phyloP scores from a whole-genome alignment of 2,888 invertebrate genomes.

The Coenonympha glycerion region DNA sequence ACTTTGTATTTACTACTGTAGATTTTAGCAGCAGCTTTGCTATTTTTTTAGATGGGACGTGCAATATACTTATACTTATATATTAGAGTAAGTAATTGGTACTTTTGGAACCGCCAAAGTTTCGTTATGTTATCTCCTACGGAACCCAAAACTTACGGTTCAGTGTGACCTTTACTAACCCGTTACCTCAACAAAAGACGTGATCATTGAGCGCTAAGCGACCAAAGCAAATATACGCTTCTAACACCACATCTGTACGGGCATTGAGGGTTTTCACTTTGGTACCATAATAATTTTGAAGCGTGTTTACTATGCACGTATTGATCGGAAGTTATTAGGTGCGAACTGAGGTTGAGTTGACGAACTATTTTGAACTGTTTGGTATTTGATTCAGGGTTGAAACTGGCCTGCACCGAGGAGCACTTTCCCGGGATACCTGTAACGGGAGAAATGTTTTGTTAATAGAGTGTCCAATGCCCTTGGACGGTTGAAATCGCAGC shows the following conservation, averaged over 20 bases:
- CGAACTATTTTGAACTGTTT: constrained; percentile 9
- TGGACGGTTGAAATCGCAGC: constrained; percentile 1
- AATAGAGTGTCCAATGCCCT: constrained; percentile 14
- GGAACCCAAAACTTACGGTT: constrained; percentile 18
- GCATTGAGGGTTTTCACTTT: constrained; percentile 10
- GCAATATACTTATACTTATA: too few species aligned
- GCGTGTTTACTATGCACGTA: constrained; percentile 27
- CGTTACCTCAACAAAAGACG: constrained; percentile 28
- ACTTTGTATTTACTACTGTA: too few species aligned
- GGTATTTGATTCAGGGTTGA: neutral
- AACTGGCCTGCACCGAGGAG: constrained; percentile 12
- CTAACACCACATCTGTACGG: neutral
- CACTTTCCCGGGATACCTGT: constrained; percentile 23
- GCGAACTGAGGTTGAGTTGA: neutral
- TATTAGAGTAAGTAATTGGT: too few species aligned
- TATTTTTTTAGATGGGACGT: too few species aligned
- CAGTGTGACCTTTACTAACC: constrained; percentile 18
- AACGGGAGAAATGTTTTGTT: constrained; percentile 24
- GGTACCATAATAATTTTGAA: constrained; percentile 25
- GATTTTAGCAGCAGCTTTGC: too few species aligned
- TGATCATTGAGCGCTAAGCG: constrained; percentile 27
- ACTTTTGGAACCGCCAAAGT: neutral
- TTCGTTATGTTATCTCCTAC: neutral
- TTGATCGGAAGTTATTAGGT: constrained; percentile 18
- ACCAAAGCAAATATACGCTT: constrained; percentile 17